phyloP scores from a whole-genome alignment of 2,797 vertebrate species.

The Telmatherina bonti region DNA sequence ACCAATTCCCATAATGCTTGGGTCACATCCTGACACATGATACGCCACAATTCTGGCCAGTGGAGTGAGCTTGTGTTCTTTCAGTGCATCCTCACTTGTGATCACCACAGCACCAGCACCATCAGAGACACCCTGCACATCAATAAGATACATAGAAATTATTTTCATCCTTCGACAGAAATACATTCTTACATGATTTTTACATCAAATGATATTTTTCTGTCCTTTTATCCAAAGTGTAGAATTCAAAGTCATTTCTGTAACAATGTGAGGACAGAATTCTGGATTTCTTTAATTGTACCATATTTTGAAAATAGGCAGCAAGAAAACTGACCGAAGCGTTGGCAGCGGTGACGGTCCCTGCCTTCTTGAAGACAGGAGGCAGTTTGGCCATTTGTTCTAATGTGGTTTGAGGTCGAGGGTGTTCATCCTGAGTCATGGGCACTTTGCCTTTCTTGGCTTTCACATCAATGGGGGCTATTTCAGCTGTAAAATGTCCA shows the following conservation, averaged over 20 bases:
- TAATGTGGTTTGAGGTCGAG: constrained; percentile 91
- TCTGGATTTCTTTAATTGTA: not conserved
- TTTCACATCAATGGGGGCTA: constrained; percentile 93
- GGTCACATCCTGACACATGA: constrained; percentile 92
- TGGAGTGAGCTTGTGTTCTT: constrained; percentile 91
- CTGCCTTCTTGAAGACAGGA: constrained; percentile 93
- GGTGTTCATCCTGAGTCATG: constrained; percentile 92
- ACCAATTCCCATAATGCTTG: constrained; percentile 99
- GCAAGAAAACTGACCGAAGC: constrained; percentile 87
- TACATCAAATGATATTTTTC: constrained; percentile 3
- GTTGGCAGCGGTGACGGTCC: constrained; percentile 94
- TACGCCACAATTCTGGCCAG: constrained; percentile 93
- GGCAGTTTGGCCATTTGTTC: constrained; percentile 92
- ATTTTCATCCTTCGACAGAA: not conserved
- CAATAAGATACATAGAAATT: not conserved
- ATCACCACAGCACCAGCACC: constrained; percentile 92
- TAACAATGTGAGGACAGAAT: not conserved
- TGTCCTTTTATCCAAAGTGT: not conserved
- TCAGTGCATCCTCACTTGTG: constrained; percentile 93
- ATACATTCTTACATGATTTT: not conserved
- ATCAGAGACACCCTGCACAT: constrained; percentile 90
- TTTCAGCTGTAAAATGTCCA: constrained; percentile 89
- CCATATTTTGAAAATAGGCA: not conserved
- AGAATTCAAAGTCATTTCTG: not conserved
- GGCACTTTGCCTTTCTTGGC: constrained; percentile 89